Conservation (phyloP, 2,113 vertebrate species). For the Pelvicachromis taeniatus region DNA sequence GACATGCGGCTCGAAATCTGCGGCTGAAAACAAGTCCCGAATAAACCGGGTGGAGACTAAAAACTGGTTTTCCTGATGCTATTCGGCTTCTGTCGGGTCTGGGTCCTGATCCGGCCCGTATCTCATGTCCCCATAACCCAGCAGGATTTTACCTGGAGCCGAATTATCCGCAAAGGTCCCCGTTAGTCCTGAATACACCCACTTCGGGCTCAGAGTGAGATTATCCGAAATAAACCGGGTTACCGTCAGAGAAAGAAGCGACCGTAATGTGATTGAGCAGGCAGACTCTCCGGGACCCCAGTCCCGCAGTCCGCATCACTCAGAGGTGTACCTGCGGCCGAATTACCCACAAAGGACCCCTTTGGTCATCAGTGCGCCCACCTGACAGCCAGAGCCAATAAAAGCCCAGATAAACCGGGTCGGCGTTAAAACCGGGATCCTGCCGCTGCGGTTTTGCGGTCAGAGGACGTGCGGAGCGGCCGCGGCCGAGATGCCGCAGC, state of each 20-base stretch:
- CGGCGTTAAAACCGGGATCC: not conserved
- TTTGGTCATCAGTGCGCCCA: rapidly evolving
- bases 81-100: not conserved
- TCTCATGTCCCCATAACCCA: not conserved
- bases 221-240: not conserved
- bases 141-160: not conserved
- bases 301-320: not conserved
- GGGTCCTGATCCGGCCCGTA: not conserved
- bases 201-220: not conserved
- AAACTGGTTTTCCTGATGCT: not conserved
- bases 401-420: rapidly evolving
- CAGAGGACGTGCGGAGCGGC: not conserved
- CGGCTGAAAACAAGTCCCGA: not conserved
- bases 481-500: not conserved
- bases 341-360: not conserved
- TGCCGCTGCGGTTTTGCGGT: not conserved
- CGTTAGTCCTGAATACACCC: not conserved
- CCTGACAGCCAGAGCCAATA: not conserved
- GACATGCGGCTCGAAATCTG: not conserved
- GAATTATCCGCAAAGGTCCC: not conserved
- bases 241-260: not conserved
- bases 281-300: not conserved
- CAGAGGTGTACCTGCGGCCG: not conserved
- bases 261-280: not conserved
- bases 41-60: not conserved